Base-by-base conservation (phyloP, 2,113 vertebrate species). In the Asarcornis scutulata region DNA sequence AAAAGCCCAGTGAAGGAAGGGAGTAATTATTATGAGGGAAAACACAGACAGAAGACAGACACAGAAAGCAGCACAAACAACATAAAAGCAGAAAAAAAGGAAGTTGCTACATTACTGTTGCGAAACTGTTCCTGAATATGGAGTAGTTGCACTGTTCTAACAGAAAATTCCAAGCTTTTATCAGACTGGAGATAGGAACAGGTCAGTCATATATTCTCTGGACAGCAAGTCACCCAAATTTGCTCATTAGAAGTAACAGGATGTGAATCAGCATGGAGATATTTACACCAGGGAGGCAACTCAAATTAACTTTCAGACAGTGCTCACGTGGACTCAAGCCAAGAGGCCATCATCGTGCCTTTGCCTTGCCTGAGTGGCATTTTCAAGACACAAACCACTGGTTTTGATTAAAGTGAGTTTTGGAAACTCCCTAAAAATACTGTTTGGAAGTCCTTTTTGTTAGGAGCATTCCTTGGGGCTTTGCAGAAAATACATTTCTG, bases 361-460 rank as follows among this genome's bases (percentile, higher is more conserved):
- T 38, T 44, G n/a, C 34, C 34, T 82, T 81, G 64, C 78, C 55
- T 66, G 89, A 66, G 60, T 53, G 27, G 34, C 11, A n/a, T 63
- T 87, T 84, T 66, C 46, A 71, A 83, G 53, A 17, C 17, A 31
- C 29, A 89, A 83, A 79, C 14, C 9, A 53, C 29, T 42, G 60
- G 60, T 32, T 46, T 68, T 3, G 2, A 55, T 14, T 64, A 83
- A 83, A 79, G 31, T 58, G n/a, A 50, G 13, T 13, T 34, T 75
- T 89, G 93, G 86, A 93, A 96, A 94, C 31, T 66, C 86, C 86
- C 89, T 95, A 89, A 73, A 66, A 89, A 20, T 36, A 60, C 78
- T 68, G 40, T 31, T 82, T 68, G 29, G 10, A 92, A 92, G 32
- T 13, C 63, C 11, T 20, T 53, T 36, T 74, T 15, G 38, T 26